Conservation (phyloP, 2,797 vertebrate genomes). For the Dryobates pubescens region DNA sequence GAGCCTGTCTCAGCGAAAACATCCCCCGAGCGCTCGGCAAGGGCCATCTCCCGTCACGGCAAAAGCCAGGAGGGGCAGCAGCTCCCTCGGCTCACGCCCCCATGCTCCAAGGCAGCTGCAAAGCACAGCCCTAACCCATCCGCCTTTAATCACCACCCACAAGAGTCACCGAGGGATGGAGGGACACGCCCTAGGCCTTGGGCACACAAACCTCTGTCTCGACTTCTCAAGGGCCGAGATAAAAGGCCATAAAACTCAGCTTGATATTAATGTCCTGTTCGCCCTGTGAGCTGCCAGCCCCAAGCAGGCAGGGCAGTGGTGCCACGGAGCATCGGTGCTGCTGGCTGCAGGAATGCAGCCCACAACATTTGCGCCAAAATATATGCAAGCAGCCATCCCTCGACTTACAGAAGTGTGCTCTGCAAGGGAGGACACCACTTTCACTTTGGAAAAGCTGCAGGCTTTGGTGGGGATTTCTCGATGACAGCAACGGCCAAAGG, state of each 20-base stretch:
- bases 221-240: neutral
- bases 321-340: neutral
- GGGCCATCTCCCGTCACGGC: neutral
- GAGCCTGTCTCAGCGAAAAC: accelerated
- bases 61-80: neutral
- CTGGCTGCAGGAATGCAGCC: neutral
- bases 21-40: neutral
- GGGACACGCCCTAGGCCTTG: neutral
- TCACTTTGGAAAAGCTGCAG: neutral
- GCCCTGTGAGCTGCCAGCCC: neutral
- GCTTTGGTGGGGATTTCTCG: neutral
- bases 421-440: neutral
- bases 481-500: neutral
- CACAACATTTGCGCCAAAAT: neutral
- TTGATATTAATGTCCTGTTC: accelerated
- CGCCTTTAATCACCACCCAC: neutral
- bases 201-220: neutral
- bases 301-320: accelerated
- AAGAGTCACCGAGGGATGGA: neutral
- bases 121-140: neutral
- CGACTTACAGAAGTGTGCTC: neutral
- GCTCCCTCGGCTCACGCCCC: neutral
- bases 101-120: neutral
- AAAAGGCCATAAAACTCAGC: conserved; percentile 5
- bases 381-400: accelerated